Conservation (phyloP, 2,888 invertebrate genomes). For the Orchestes rusci region DNA sequence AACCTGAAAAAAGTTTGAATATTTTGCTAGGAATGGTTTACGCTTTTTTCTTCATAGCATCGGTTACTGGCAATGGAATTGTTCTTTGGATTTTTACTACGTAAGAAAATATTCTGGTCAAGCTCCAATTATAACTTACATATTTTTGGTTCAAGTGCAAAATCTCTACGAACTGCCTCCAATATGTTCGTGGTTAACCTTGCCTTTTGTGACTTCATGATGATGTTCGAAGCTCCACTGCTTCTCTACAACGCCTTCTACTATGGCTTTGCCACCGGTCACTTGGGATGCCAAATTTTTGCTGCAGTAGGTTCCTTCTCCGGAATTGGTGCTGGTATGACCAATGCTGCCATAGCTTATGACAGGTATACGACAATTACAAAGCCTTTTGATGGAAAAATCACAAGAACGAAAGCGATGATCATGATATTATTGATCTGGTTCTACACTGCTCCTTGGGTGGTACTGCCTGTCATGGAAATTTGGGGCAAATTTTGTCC, state of each 20-base stretch:
- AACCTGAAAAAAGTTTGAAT: slow-evolving; percentile 75
- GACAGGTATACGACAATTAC: slow-evolving; percentile 77
- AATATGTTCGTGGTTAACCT: slow-evolving; percentile 79
- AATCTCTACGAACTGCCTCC: slow-evolving; percentile 68
- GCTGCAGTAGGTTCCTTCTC: slow-evolving; percentile 68
- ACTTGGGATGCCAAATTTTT: slow-evolving; percentile 70
- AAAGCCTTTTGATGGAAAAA: slow-evolving; percentile 72
- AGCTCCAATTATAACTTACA: neutral
- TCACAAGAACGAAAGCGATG: slow-evolving; percentile 72
- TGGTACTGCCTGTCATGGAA: slow-evolving; percentile 67
- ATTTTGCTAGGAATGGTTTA: slow-evolving; percentile 73
- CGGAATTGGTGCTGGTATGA: slow-evolving; percentile 51
- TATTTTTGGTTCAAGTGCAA: slow-evolving; percentile 56
- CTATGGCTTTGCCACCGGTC: slow-evolving; percentile 67
- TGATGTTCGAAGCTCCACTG: slow-evolving; percentile 81
- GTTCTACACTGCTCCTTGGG: slow-evolving; percentile 76
- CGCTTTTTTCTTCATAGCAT: slow-evolving; percentile 62
- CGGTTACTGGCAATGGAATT: slow-evolving; percentile 70
- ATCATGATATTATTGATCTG: slow-evolving; percentile 67
- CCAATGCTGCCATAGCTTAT: slow-evolving; percentile 80
- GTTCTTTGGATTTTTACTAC: slow-evolving; percentile 78
- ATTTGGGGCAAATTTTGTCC: slow-evolving; percentile 84
- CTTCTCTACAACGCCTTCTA: slow-evolving; percentile 80
- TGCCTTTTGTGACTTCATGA: slow-evolving; percentile 75
- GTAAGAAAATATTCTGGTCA: no score